Evolutionary conservation across 2,797 vertebrate species (phyloP).

Genomic region (Pantherophis vulpinus): DNA sequence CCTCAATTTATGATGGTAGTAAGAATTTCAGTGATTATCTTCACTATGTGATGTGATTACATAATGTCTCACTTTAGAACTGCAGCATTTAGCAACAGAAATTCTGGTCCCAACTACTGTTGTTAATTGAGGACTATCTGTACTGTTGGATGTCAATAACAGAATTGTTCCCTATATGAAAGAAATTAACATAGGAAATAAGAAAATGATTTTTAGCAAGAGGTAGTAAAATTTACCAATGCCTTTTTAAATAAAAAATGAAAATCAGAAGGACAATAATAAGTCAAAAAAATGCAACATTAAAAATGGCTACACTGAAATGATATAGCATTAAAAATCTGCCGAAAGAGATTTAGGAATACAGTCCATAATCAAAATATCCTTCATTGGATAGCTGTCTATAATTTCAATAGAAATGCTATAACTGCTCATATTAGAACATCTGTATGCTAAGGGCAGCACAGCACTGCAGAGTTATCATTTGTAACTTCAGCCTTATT

Average conservation of each 20-base stretch:
- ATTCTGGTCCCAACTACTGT: background rate
- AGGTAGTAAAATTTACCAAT: slow-evolving; percentile 37
- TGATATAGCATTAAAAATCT: slow-evolving; percentile 71
- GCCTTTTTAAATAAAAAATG: slow-evolving; percentile 53
- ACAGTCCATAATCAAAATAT: slow-evolving; percentile 69
- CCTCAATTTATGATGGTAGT: background rate
- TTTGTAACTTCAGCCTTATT: slow-evolving; percentile 76
- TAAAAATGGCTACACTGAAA: slow-evolving; percentile 58
- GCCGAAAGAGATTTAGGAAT: slow-evolving; percentile 75
- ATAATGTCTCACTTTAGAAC: background rate
- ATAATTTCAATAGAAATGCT: slow-evolving; percentile 71
- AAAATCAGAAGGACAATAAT: slow-evolving; percentile 39
- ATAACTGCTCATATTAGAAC: slow-evolving; percentile 64
- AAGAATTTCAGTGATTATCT: background rate
- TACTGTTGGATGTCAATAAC: background rate
- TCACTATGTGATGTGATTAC: background rate
- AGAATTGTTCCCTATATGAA: background rate
- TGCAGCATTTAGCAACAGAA: background rate
- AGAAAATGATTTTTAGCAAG: slow-evolving; percentile 43
- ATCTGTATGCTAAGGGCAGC: slow-evolving; percentile 75
- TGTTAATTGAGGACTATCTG: background rate
- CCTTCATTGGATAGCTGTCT: slow-evolving; percentile 72
- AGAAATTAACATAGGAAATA: background rate
- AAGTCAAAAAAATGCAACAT: slow-evolving; percentile 49
- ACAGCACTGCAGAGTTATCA: slow-evolving; percentile 73